These are phyloP conservation scores for Premnoplex brunnescens DNA, from an alignment of 2,797 vertebrate species.

Conservation along the genomic window DNA sequence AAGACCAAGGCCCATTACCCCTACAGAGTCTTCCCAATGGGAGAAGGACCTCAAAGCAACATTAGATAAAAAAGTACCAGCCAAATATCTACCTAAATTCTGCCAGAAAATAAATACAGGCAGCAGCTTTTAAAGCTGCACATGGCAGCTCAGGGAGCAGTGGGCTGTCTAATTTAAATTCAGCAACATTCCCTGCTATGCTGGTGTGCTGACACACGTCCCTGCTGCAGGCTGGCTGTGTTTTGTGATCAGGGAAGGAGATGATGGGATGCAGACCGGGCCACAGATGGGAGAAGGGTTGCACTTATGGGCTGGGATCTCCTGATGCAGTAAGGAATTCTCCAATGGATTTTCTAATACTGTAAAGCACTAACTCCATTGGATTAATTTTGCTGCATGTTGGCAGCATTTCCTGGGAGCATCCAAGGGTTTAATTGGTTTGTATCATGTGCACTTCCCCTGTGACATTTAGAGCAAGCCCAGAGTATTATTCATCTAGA, in stretches of 20 bases:
- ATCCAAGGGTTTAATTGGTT: not conserved
- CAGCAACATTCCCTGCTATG: not conserved
- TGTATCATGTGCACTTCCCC: not conserved
- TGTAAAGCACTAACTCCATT: not conserved
- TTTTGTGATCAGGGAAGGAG: not conserved
- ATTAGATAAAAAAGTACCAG: not conserved
- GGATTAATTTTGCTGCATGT: not conserved
- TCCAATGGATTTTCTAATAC: not conserved
- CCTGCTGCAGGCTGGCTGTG: not conserved
- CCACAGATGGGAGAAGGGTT: not conserved
- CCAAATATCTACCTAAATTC: not conserved
- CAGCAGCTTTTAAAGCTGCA: not conserved
- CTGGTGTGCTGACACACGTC: not conserved
- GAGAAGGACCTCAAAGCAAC: not conserved
- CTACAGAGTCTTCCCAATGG: not conserved
- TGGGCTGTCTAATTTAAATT: not conserved
- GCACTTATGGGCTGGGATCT: not conserved
- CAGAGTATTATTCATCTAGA: not conserved
- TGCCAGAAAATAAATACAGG: not conserved
- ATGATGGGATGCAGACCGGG: accelerated
- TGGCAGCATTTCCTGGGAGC: not conserved
- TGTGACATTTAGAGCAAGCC: not conserved
- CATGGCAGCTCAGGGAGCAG: not conserved
- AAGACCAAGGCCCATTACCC: not conserved
- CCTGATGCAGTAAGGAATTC: not conserved